Conservation (phyloP, 2,888 invertebrate species). For the Drosophila nr. perissopoda region DNA sequence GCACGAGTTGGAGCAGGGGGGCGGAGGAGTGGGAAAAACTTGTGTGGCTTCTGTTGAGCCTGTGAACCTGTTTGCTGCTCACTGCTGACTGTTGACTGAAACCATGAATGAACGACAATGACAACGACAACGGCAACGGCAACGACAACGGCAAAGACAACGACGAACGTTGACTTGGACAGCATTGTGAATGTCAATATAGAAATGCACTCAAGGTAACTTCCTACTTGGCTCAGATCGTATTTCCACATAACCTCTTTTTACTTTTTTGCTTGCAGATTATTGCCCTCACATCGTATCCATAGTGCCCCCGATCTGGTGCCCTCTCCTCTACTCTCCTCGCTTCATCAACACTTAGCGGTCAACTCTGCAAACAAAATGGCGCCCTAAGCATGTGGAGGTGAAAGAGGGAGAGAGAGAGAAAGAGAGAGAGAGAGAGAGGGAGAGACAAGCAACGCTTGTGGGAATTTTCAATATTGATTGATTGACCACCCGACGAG, state of each 20-base stretch:
- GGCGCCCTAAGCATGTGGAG: constrained; percentile 43
- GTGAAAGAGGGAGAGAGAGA: background rate
- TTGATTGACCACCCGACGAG: constrained; percentile 60
- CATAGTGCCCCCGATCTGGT: constrained; percentile 5
- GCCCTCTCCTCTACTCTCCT: background rate
- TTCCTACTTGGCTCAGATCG: constrained; percentile 76
- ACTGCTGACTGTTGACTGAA: constrained; percentile 41
- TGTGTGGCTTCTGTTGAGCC: constrained; percentile 78
- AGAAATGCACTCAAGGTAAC: constrained; percentile 84
- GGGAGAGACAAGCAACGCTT: constrained; percentile 19
- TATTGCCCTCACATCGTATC: constrained; percentile 49
- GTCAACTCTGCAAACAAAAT: constrained; percentile 69
- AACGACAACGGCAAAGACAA: constrained; percentile 44
- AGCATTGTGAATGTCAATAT: constrained; percentile 76
- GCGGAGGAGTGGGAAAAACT: constrained; percentile 51
- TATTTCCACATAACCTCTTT: constrained; percentile 76
- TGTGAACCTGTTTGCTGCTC: constrained; percentile 75
- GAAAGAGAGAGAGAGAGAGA: too few relatives aligned
- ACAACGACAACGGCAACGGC: constrained; percentile 29
- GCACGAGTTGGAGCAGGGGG: background rate
- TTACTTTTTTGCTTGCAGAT: constrained; percentile 62
- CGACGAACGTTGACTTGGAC: constrained; percentile 37
- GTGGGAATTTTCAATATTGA: constrained; percentile 68
- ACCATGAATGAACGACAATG: constrained; percentile 72
- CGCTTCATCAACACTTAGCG: constrained; percentile 57